Base-by-base conservation (phyloP, 2,797 vertebrate genomes). In the Dermochelys coriacea region DNA sequence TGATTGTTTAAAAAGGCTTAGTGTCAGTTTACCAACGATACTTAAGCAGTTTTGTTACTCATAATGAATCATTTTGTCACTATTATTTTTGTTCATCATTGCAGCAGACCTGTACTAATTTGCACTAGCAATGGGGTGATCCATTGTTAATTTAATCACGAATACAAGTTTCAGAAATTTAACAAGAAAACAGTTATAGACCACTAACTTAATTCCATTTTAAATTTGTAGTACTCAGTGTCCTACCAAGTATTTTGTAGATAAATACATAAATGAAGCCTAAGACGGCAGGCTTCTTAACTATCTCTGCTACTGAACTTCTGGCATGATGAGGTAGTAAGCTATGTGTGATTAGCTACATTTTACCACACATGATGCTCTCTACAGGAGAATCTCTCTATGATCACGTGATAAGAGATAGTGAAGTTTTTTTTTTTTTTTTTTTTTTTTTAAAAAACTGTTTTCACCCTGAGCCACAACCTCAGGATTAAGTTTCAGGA, bases 1-100 rank as follows among this genome's bases (percentile, higher is more conserved):
- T 47, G 64, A 6, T 89, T 85, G 71, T 59, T 92, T 93, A 91
- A 93, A 94, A 95, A 85, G 94, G 74, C 54, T 88, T 68, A 37
- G 19, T 75, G 41, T 47, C 74, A 29, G 25, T 47, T 75, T 8
- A 16, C 7, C 37, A 75, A 41, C 23, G 25, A 75, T 47, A 68
- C 25, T 8, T 47, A 75, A 45, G 41, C 12, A 45, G 6, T 29
- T 75, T 16, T 75, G 27, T 75, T 75, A 49, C 45, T 29, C 8
- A 16, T 75, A 75, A 47, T 6, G 41, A 74, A 75, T 47, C 45
- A 47, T 47, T 68, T 37, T 29, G 14, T 47, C 27, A 45, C 25
- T 74, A 64, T 18, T 68, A 37, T 21, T 15, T 75, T 74, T 75
- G 12, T 75, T 29, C 14, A 75, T 41, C n/a, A 27, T 29, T 47